Percentiles rank a stretch among this genome's conserved stretches.
Evolutionary conservation across 2,888 invertebrate genomes (phyloP).

Genomic region (Apoderus coryli): DNA sequence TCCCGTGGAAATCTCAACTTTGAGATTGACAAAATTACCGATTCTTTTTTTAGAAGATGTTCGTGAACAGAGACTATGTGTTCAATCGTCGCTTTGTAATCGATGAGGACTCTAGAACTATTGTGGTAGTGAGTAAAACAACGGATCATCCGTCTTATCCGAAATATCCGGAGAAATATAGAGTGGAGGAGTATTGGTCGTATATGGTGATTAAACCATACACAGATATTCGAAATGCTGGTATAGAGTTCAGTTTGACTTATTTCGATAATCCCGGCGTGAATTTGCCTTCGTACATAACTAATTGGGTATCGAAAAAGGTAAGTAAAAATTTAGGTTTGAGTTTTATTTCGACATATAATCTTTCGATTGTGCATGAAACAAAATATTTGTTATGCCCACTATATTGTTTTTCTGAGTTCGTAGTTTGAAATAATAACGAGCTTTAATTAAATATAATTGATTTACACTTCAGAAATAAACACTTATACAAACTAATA

Average conservation of each 20-base stretch:
- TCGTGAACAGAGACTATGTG: slow-evolving; percentile 77
- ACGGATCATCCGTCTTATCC: slow-evolving; percentile 59
- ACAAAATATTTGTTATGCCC: too few species aligned
- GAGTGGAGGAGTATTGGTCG: slow-evolving; percentile 74
- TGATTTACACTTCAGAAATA: too few species aligned
- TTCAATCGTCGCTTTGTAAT: slow-evolving; percentile 55
- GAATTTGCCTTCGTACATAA: slow-evolving; percentile 55
- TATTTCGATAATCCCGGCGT: slow-evolving; percentile 81
- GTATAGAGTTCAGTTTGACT: slow-evolving; percentile 70
- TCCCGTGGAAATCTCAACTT: too few species aligned
- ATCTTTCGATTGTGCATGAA: too few species aligned
- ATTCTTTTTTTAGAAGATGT: slow-evolving; percentile 46
- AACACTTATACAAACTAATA: too few species aligned
- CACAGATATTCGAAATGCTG: slow-evolving; percentile 42
- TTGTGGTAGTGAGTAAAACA: slow-evolving; percentile 52
- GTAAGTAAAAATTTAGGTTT: too few species aligned
- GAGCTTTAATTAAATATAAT: too few species aligned
- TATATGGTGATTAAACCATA: slow-evolving; percentile 70
- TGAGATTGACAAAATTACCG: too few species aligned
- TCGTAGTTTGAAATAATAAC: too few species aligned
- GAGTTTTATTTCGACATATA: too few species aligned
- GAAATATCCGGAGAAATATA: slow-evolving; percentile 46
- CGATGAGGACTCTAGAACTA: slow-evolving; percentile 40
- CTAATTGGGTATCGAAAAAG: slow-evolving; percentile 58
- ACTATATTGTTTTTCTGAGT: too few species aligned